These are phyloP conservation scores for Periophthalmodon schlosseri DNA, from an alignment of 2,113 vertebrate genomes.

Conservation along the genomic window DNA sequence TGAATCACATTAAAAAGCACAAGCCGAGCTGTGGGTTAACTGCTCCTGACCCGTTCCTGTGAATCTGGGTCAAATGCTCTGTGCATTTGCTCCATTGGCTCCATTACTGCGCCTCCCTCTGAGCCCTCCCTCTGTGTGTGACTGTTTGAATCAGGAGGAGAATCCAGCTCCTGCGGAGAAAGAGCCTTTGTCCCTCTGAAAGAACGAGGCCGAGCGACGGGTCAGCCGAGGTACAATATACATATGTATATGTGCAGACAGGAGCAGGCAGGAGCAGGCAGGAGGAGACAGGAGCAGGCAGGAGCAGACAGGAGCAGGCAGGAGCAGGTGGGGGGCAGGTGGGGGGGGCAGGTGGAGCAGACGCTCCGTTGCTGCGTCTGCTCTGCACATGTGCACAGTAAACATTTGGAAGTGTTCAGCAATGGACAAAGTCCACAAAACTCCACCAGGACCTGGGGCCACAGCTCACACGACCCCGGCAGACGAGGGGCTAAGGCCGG, in stretches of 20 bases:
- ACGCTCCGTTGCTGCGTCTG: conserved; percentile 7
- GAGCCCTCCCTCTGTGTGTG: background rate
- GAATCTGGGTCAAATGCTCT: background rate
- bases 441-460: background rate
- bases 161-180: background rate
- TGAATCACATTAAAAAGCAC: no score
- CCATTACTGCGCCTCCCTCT: background rate
- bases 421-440: background rate
- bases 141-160: background rate
- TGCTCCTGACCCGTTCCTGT: background rate
- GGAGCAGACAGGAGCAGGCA: no score
- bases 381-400: conserved; percentile 38
- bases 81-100: background rate
- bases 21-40: background rate
- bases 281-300: no score
- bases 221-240: no score
- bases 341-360: no score
- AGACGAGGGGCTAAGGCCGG: background rate
- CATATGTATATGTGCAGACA: no score
- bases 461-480: background rate
- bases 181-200: background rate
- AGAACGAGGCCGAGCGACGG: no score
- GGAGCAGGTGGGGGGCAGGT: no score
- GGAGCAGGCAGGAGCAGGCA: no score
- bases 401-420: conserved; percentile 38